These are phyloP conservation scores for Drosophila antonietae DNA, from an alignment of 2,888 invertebrate genomes.

Conservation along the genomic window DNA sequence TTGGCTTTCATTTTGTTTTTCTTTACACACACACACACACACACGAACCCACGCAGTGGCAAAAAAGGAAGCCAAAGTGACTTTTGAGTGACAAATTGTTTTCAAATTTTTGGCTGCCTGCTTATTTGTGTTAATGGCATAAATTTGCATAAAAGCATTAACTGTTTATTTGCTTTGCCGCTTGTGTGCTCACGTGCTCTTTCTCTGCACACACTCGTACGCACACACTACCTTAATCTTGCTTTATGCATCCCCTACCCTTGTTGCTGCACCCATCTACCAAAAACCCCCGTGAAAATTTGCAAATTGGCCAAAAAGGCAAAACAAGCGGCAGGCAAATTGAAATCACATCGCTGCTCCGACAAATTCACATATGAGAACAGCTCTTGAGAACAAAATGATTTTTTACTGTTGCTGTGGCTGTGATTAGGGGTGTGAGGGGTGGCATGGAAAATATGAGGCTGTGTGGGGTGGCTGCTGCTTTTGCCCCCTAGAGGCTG, in stretches of 20 bases:
- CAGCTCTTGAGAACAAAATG: constrained; percentile 55
- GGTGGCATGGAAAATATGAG: not conserved
- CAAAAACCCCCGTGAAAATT: constrained; percentile 61
- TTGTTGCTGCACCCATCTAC: not conserved
- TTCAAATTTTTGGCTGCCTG: constrained; percentile 76
- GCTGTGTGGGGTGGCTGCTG: constrained; percentile 43
- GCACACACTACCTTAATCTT: constrained; percentile 49
- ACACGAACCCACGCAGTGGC: constrained; percentile 25
- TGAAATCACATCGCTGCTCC: constrained; percentile 70
- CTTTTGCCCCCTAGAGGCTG: constrained; percentile 64
- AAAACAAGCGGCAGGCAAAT: constrained; percentile 61
- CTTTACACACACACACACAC: constrained; percentile 27
- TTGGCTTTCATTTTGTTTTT: constrained; percentile 47
- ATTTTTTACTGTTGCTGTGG: constrained; percentile 34
- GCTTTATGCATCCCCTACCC: constrained; percentile 9
- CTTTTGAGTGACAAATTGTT: constrained; percentile 82
- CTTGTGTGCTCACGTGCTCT: constrained; percentile 41
- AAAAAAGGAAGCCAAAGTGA: constrained; percentile 65
- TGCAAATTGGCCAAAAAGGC: constrained; percentile 74
- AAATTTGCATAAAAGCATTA: constrained; percentile 82
- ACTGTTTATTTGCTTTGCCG: constrained; percentile 80
- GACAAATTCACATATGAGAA: constrained; percentile 50
- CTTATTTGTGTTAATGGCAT: constrained; percentile 81
- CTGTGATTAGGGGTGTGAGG: not conserved
- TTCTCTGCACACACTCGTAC: not conserved